Conservation (phyloP, 2,888 invertebrate species). For the Volucella inanis region DNA sequence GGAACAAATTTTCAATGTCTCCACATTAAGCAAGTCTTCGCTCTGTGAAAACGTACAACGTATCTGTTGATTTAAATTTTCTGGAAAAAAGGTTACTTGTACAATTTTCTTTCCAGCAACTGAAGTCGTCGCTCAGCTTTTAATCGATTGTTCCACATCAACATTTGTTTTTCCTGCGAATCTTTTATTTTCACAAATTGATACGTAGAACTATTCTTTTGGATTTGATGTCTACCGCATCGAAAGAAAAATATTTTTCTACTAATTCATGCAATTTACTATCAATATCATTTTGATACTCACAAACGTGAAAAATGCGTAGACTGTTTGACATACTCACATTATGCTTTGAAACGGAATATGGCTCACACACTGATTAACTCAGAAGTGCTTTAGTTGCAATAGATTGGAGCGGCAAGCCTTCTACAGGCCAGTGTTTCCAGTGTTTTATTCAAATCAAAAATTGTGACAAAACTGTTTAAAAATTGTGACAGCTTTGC, state of each 20-base stretch:
- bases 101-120: no score
- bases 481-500: no score
- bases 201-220: no score
- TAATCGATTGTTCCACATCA: no score
- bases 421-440: not conserved
- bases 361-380: not conserved
- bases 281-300: not conserved
- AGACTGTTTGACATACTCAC: no score
- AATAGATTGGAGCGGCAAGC: not conserved
- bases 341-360: not conserved
- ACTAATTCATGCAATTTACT: not conserved
- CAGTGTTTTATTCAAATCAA: conserved; percentile 16
- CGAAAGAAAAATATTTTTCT: not conserved
- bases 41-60: not conserved
- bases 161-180: no score
- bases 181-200: no score
- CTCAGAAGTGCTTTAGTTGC: conserved; percentile 5
- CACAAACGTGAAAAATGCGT: not conserved
- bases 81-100: not conserved
- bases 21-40: not conserved
- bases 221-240: not conserved
- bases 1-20: not conserved
- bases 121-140: no score
- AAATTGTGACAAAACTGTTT: no score
- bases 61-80: not conserved